A percentile compares a stretch with the other conserved stretches of the same genome.
These are phyloP conservation scores for Acipenser oxyrinchus DNA, from an alignment of 2,797 vertebrate genomes.

Conservation along the genomic window DNA sequence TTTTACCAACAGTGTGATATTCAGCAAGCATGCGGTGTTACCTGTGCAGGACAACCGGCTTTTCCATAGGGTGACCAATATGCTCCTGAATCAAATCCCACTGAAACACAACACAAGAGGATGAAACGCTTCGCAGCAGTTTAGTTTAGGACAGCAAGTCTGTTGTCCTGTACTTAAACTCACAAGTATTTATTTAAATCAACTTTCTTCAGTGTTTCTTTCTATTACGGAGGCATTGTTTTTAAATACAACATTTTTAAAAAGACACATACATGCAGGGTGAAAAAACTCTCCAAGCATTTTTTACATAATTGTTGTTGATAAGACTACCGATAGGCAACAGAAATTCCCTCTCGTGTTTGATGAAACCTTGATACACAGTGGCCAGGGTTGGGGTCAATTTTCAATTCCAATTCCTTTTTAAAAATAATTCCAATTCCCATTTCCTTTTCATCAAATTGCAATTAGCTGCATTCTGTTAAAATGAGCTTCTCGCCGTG, in stretches of 20 bases:
- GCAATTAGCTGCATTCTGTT: background rate
- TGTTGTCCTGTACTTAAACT: no score
- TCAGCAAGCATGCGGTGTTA: slow-evolving; percentile 23
- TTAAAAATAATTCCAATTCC: no score
- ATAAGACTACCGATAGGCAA: no score
- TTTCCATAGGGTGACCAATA: slow-evolving; percentile 90
- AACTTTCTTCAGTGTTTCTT: background rate
- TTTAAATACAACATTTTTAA: background rate
- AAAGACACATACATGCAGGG: background rate
- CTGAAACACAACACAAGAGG: slow-evolving; percentile 46
- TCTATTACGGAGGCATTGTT: background rate
- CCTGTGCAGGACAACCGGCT: slow-evolving; percentile 96
- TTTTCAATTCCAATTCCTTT: no score
- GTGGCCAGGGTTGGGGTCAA: no score
- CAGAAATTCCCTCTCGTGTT: no score
- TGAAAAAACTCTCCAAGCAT: background rate
- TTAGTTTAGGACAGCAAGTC: no score
- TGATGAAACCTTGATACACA: no score
- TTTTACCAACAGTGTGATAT: no score
- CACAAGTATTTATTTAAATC: background rate
- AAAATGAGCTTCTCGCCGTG: background rate
- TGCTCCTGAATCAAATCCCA: slow-evolving; percentile 97
- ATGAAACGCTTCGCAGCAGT: no score
- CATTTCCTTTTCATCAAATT: no score
- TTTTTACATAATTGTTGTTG: no score